Base-by-base conservation (phyloP, 2,113 vertebrate genomes). In the Pomatorhinus ruficollis region DNA sequence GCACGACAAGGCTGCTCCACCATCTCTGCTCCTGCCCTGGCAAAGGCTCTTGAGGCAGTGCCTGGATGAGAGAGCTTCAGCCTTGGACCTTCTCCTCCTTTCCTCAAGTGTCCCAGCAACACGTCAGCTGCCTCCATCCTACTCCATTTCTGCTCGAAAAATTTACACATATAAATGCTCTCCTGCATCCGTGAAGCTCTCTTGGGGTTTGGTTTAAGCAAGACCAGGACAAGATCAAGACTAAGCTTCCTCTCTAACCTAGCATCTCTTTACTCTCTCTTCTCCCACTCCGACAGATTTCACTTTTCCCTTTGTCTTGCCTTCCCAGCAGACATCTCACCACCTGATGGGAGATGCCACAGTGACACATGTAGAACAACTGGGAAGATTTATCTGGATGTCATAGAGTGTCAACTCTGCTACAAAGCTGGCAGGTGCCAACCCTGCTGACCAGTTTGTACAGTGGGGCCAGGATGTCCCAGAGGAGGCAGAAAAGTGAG, bases 381-480 rank as follows among this genome's bases (percentile, higher is more conserved):
- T 19, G 27, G n/a, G 54, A 28, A 33, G 24, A 9, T 63, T 47
- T 71, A 42, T 22, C 27, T 30, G 21, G 27, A 19, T 28, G 30
- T 20, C 0, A 0, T 2, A 14, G 44, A 35, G 45, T 3, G 4
- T 45, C 79, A 80, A 39, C 19, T 69, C 68, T 69, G 50, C 37
- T 7, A 5, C 2, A 8, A 33, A 42, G 44, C 47, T n/a, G 42
- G 54, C n/a, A 70, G 33, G 21, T 35, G 33, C 47, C 81, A 70
- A 4, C 6, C 20, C 31, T 40, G 10, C 23, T 19, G 11, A 65
- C n/a, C 70, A 77, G 28, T 6, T 74, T 4, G 3, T 25, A 63
- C 53, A 24, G 2, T 1, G 1, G 21, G 37, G 42, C 24, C 44
- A 28, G 19, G 20, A 93, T 17, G 74, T 27, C 37, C 45, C 31